These are phyloP conservation scores for Apogon talboti DNA, from an alignment of 2,797 vertebrate genomes.

Conservation along the genomic window DNA sequence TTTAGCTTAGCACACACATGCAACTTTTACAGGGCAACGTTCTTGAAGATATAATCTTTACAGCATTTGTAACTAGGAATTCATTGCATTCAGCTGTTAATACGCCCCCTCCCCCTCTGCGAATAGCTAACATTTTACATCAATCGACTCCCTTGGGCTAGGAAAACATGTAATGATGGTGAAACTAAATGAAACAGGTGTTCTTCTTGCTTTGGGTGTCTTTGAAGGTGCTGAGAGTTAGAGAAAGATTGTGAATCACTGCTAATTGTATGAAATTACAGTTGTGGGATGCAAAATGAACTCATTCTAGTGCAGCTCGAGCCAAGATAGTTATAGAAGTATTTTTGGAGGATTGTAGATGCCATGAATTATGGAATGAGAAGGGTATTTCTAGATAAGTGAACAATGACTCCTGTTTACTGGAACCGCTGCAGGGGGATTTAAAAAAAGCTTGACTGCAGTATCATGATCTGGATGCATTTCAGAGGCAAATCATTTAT, in stretches of 20 bases:
- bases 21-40: constrained; percentile 31
- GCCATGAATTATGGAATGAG: constrained; percentile 41
- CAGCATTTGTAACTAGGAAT: constrained; percentile 69
- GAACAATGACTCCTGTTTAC: constrained; percentile 51
- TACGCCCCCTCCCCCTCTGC: constrained; percentile 33
- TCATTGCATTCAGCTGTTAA: constrained; percentile 68
- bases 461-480: constrained; percentile 33
- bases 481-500: constrained; percentile 43
- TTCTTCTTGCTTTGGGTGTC: constrained; percentile 49
- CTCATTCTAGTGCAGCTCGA: constrained; percentile 31
- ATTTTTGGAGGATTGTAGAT: constrained; percentile 27
- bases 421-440: constrained; percentile 49
- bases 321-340: constrained; percentile 10
- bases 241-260: constrained; percentile 68
- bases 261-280: constrained; percentile 76
- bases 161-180: constrained; percentile 70
- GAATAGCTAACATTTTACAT: constrained; percentile 74
- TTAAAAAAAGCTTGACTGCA: constrained; percentile 44
- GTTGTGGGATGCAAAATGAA: constrained; percentile 56
- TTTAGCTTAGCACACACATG: constrained; percentile 15
- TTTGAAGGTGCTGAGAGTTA: constrained; percentile 64
- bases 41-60: constrained; percentile 69
- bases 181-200: constrained; percentile 79
- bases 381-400: constrained; percentile 36
- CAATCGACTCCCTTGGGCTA: constrained; percentile 62